Evolutionary conservation across 2,797 vertebrate species (phyloP).

Genomic region (Peromyscus eremicus): DNA sequence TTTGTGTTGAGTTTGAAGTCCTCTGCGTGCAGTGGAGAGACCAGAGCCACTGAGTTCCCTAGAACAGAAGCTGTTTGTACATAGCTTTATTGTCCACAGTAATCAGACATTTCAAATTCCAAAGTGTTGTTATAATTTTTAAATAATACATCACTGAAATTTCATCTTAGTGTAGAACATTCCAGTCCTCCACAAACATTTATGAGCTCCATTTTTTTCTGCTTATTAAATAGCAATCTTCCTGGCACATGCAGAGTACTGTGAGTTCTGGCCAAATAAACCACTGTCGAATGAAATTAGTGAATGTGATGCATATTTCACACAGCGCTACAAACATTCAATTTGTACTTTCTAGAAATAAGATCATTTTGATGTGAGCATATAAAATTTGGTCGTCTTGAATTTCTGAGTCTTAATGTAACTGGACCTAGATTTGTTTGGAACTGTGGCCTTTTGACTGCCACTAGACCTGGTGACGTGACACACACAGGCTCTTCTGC

Average conservation of each 20-base stretch:
- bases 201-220: conserved; percentile 82
- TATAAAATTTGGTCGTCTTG: conserved; percentile 38
- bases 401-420: conserved; percentile 54
- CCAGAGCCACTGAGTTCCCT: conserved; percentile 30
- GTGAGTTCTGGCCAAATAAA: conserved; percentile 78
- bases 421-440: conserved; percentile 65
- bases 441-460: conserved; percentile 71
- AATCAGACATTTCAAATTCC: conserved; percentile 83
- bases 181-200: conserved; percentile 87
- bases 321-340: conserved; percentile 40
- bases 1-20: conserved; percentile 18
- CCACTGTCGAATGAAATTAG: conserved; percentile 77
- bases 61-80: conserved; percentile 75
- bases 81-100: conserved; percentile 57
- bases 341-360: conserved; percentile 60
- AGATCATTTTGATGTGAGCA: conserved; percentile 61
- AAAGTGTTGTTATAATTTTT: conserved; percentile 82
- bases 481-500: conserved; percentile 85
- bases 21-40: conserved; percentile 78
- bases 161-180: conserved; percentile 81
- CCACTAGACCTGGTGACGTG: conserved; percentile 75
- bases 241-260: conserved; percentile 76
- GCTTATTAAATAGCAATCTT: conserved; percentile 83
- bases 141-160: conserved; percentile 78
- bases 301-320: conserved; percentile 56